Evolutionary conservation across 1,140 invertebrate genomes (phyloP).

Genomic region (Chionoecetes opilio): DNA sequence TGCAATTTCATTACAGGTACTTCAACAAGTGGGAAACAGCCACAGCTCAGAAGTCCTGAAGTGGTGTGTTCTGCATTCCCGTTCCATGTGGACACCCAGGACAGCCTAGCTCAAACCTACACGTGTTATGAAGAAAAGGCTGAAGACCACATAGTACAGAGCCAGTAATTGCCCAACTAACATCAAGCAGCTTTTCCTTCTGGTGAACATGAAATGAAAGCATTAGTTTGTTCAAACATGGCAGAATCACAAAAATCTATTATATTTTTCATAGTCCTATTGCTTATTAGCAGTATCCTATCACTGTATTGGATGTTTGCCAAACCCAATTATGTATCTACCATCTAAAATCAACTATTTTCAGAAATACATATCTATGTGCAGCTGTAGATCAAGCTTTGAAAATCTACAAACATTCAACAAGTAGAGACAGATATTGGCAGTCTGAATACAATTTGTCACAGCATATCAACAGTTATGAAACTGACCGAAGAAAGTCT

Average conservation of each 20-base stretch:
- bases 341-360: slow-evolving; percentile 61
- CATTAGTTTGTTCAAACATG: slow-evolving; percentile 61
- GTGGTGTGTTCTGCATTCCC: slow-evolving; percentile 53
- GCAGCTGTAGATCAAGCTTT: slow-evolving; percentile 71
- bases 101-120: slow-evolving; percentile 39
- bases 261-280: slow-evolving; percentile 54
- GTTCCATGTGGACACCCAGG: slow-evolving; percentile 52
- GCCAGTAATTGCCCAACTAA: slow-evolving; percentile 64
- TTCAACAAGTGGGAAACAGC: too few relatives aligned
- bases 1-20: too few relatives aligned
- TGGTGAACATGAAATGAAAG: slow-evolving; percentile 69
- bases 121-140: slow-evolving; percentile 64
- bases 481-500: slow-evolving; percentile 69
- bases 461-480: slow-evolving; percentile 76
- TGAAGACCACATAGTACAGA: slow-evolving; percentile 68
- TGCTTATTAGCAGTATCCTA: slow-evolving; percentile 60
- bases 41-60: neutral
- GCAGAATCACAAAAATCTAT: slow-evolving; percentile 68
- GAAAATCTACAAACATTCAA: slow-evolving; percentile 77
- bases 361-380: slow-evolving; percentile 56
- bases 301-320: slow-evolving; percentile 51
- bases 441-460: slow-evolving; percentile 77
- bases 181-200: slow-evolving; percentile 67
- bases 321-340: slow-evolving; percentile 59
- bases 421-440: slow-evolving; percentile 77